Percentiles rank a stretch among this genome's conserved stretches.
phyloP scores from a whole-genome alignment of 1,140 invertebrate species.

The Brachionus plicatilis region DNA sequence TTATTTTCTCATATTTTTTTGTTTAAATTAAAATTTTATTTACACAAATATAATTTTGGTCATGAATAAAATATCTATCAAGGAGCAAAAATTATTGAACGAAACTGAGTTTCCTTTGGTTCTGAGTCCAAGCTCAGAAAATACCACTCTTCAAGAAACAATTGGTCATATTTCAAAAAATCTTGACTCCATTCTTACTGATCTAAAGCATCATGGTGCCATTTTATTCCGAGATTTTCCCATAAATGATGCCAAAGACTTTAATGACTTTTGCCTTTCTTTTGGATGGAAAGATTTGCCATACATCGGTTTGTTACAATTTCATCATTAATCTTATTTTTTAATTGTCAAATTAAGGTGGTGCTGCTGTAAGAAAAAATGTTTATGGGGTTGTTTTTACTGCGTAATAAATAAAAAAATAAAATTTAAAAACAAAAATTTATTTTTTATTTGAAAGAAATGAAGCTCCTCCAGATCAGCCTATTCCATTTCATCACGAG shows the following conservation, averaged over 20 bases:
- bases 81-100: neutral
- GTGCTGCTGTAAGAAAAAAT: constrained; percentile 44
- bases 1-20: neutral
- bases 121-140: neutral
- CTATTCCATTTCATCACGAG: constrained; percentile 49
- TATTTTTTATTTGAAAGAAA: constrained; percentile 41
- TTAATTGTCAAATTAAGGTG: neutral
- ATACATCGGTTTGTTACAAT: constrained; percentile 43
- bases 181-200: constrained; percentile 40
- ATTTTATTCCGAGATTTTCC: constrained; percentile 48
- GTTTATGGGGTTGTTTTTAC: constrained; percentile 47
- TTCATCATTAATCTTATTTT: neutral
- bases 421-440: neutral
- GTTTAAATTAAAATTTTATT: neutral
- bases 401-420: constrained; percentile 40
- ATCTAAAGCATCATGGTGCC: constrained; percentile 46
- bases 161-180: constrained; percentile 32
- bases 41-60: neutral
- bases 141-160: neutral
- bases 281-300: constrained; percentile 45
- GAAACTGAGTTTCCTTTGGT: neutral
- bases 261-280: constrained; percentile 46
- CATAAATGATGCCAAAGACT: constrained; percentile 43
- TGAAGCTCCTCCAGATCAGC: constrained; percentile 47
- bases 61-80: neutral